A percentile compares a stretch with the other conserved stretches of the same genome.
These are phyloP conservation scores for Falco columbarius DNA, from an alignment of 2,797 vertebrate species.

Conservation along the genomic window DNA sequence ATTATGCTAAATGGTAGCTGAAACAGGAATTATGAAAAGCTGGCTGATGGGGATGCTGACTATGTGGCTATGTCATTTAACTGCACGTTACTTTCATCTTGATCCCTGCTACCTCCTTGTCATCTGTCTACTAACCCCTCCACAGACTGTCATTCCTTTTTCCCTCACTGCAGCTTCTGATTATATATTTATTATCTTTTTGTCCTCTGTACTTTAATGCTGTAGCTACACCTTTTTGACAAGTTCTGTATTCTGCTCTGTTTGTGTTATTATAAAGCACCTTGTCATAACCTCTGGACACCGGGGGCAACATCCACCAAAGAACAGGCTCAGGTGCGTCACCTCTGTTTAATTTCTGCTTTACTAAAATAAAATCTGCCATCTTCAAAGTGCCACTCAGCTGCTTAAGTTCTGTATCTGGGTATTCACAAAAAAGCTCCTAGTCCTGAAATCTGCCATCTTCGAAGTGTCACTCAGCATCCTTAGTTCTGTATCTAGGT, in stretches of 20 bases:
- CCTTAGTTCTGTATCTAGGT: too few relatives aligned
- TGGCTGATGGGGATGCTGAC: neutral
- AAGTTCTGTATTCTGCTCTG: neutral
- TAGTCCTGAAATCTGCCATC: neutral
- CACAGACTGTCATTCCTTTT: neutral
- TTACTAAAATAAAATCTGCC: neutral
- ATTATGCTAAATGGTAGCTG: neutral
- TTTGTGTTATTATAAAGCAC: neutral
- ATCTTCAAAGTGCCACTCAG: neutral
- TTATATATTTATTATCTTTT: neutral
- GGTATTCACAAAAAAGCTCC: neutral
- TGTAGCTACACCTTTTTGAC: neutral
- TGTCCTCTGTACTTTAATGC: neutral
- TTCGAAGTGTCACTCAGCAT: too few relatives aligned
- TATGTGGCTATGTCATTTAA: neutral
- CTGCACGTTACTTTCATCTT: neutral
- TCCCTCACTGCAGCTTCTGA: neutral
- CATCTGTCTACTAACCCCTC: neutral
- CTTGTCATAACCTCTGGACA: neutral
- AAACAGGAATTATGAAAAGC: conserved; percentile 15
- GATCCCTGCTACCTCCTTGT: neutral
- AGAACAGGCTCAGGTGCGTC: neutral
- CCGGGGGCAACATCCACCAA: neutral
- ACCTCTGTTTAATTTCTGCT: neutral
- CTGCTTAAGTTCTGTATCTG: neutral